A percentile compares a stretch with the other conserved stretches of the same genome.
Evolutionary conservation across 1,140 invertebrate species (phyloP).

Genomic region (Zaprionus gabonicus): DNA sequence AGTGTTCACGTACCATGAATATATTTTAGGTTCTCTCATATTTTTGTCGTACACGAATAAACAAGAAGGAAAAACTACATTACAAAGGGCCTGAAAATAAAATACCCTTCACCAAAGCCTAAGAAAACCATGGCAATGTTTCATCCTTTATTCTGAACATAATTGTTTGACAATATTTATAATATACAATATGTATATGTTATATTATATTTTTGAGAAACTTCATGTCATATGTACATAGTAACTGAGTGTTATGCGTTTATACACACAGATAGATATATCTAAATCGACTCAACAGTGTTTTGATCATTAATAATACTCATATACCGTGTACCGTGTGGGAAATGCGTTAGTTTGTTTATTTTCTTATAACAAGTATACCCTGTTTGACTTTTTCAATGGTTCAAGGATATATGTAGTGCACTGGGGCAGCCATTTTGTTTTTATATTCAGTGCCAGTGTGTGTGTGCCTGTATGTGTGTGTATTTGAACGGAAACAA

Average conservation of each 20-base stretch:
- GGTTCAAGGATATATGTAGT: conserved; percentile 19
- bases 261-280: not conserved
- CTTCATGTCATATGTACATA: not conserved
- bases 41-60: conserved; percentile 31
- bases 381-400: too few species aligned
- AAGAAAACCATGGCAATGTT: not conserved
- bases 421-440: conserved; percentile 27
- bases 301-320: too few species aligned
- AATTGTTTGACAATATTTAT: too few species aligned
- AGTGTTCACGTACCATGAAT: conserved; percentile 31
- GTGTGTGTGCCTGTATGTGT: not conserved
- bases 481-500: conserved; percentile 22
- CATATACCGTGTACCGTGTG: too few species aligned
- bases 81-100: not conserved
- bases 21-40: conserved; percentile 43
- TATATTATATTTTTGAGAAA: too few species aligned
- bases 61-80: conserved; percentile 11
- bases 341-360: too few species aligned
- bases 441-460: conserved; percentile 13
- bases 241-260: not conserved
- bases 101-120: not conserved
- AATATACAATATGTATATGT: too few species aligned
- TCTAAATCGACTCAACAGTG: too few species aligned
- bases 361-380: too few species aligned
- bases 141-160: too few species aligned